Evolutionary conservation across 2,888 invertebrate genomes (phyloP).

Genomic region (Rhingia campestris): DNA sequence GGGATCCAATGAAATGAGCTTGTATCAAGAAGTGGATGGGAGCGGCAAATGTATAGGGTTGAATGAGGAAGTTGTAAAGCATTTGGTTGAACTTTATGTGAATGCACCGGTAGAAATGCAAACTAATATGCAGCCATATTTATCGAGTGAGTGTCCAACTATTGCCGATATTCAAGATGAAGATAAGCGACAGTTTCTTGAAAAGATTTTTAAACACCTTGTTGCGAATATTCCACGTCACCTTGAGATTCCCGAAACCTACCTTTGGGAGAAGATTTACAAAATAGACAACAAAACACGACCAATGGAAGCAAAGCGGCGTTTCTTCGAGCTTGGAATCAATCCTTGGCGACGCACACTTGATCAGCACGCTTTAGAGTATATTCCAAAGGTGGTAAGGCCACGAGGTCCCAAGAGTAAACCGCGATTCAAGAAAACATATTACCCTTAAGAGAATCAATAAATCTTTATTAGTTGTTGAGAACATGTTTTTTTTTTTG

Average conservation of each 20-base stretch:
- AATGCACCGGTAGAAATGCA: constrained; percentile 87
- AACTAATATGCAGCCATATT: constrained; percentile 89
- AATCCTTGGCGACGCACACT: constrained; percentile 86
- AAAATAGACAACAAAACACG: constrained; percentile 88
- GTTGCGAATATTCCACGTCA: constrained; percentile 87
- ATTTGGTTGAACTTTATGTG: constrained; percentile 89
- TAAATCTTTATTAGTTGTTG: constrained; percentile 3
- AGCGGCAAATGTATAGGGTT: constrained; percentile 88
- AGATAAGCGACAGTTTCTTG: constrained; percentile 88
- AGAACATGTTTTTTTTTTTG: background rate
- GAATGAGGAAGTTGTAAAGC: constrained; percentile 90
- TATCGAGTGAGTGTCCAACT: constrained; percentile 84
- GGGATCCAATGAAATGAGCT: constrained; percentile 87
- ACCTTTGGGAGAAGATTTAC: constrained; percentile 92
- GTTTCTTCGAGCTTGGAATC: constrained; percentile 88
- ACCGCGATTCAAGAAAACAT: constrained; percentile 87
- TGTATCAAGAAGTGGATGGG: constrained; percentile 90
- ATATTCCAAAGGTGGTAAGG: constrained; percentile 88
- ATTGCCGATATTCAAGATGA: constrained; percentile 88
- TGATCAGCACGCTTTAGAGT: constrained; percentile 87
- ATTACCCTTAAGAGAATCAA: constrained; percentile 84
- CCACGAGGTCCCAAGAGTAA: constrained; percentile 85
- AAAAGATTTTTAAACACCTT: constrained; percentile 87
- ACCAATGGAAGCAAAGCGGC: constrained; percentile 86
- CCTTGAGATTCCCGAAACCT: constrained; percentile 87